Conservation (phyloP, 2,797 vertebrate genomes). For the Urosaurus nigricauda region DNA sequence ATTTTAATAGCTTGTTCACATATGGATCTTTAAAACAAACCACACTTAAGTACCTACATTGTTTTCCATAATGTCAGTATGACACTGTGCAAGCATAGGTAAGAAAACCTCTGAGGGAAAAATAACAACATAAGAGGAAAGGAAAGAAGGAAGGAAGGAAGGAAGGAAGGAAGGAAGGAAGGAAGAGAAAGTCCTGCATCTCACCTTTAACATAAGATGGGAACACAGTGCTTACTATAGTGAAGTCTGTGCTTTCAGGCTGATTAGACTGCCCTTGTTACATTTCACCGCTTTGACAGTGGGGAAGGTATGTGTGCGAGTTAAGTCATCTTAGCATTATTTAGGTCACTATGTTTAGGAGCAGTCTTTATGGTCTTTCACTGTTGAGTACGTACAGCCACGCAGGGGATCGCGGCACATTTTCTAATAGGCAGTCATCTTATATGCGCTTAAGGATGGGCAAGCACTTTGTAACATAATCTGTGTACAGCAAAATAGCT, state of each 20-base stretch:
- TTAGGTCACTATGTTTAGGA: conserved; percentile 81
- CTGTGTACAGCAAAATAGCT: conserved; percentile 74
- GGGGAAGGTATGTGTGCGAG: conserved; percentile 67
- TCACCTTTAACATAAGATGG: conserved; percentile 70
- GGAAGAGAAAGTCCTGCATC: conserved; percentile 72
- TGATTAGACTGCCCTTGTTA: conserved; percentile 74
- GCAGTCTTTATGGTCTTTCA: conserved; percentile 70
- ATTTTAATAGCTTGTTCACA: background rate
- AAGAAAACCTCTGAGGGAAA: conserved; percentile 72
- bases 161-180: conserved; percentile 46
- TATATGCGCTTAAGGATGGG: conserved; percentile 69
- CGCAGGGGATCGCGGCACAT: conserved; percentile 65
- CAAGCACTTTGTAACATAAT: conserved; percentile 75
- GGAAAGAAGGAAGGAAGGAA: background rate
- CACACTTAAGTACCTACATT: conserved; percentile 74
- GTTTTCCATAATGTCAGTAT: conserved; percentile 81
- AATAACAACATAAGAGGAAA: conserved; percentile 30
- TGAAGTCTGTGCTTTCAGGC: conserved; percentile 72
- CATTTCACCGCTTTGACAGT: conserved; percentile 71
- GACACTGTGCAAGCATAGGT: conserved; percentile 75
- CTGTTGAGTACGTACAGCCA: conserved; percentile 53
- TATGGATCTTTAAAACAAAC: conserved; percentile 58
- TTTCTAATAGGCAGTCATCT: conserved; percentile 66
- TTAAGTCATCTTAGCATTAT: conserved; percentile 80
- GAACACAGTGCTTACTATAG: conserved; percentile 63